phyloP scores from a whole-genome alignment of 2,888 invertebrate species.

The Lycocerus yunnanus region DNA sequence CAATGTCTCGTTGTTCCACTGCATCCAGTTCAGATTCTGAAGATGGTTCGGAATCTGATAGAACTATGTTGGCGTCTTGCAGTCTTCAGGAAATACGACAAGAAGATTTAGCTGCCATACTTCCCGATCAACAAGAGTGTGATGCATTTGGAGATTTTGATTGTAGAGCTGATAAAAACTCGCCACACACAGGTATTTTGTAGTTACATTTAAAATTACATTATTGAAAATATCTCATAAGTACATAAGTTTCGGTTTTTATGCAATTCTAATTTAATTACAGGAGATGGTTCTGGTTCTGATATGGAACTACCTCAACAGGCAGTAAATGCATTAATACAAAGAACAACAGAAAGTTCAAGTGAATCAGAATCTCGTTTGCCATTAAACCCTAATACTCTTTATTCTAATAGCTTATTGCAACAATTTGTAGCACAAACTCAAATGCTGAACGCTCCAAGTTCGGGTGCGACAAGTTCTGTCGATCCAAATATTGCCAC shows the following conservation, averaged over 20 bases:
- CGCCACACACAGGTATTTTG: constrained; percentile 58
- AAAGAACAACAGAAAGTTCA: constrained; percentile 73
- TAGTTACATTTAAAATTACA: neutral
- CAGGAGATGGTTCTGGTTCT: constrained; percentile 69
- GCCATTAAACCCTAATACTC: constrained; percentile 59
- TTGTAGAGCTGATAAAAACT: constrained; percentile 56
- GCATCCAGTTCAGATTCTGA: constrained; percentile 49
- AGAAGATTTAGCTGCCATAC: constrained; percentile 77
- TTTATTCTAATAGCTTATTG: constrained; percentile 68
- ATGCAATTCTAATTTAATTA: constrained; percentile 3
- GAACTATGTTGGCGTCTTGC: constrained; percentile 63
- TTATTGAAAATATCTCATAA: neutral
- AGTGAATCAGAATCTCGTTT: constrained; percentile 72
- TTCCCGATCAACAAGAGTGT: constrained; percentile 72
- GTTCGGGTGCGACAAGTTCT: constrained; percentile 49
- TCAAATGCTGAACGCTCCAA: constrained; percentile 65
- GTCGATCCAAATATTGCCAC: constrained; percentile 54
- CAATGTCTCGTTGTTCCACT: constrained; percentile 48
- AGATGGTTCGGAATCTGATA: constrained; percentile 57
- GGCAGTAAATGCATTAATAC: constrained; percentile 76
- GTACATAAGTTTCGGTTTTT: neutral
- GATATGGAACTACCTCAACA: constrained; percentile 77
- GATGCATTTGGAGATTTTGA: constrained; percentile 54
- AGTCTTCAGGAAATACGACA: constrained; percentile 74
- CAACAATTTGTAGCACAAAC: constrained; percentile 84